Evolutionary conservation across 2,113 vertebrate species (phyloP).

Genomic region (Smithornis capensis): DNA sequence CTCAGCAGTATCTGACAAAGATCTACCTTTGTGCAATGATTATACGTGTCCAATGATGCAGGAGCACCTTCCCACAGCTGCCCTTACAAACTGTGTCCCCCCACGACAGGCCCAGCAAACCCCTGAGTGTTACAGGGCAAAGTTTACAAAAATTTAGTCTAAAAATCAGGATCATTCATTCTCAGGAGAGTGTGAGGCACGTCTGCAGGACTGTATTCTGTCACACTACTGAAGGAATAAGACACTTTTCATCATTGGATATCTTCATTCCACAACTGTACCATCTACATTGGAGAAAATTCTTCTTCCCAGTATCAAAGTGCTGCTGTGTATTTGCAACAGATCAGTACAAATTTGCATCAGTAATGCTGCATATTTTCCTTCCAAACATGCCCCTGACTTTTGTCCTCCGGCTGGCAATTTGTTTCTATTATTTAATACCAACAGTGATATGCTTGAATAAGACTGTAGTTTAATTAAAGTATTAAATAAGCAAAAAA

Average conservation of each 20-base stretch:
- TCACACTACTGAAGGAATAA: background rate
- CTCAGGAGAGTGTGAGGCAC: background rate
- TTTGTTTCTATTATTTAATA: constrained; percentile 46
- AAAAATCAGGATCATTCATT: background rate
- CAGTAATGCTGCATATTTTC: background rate
- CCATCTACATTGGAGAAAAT: background rate
- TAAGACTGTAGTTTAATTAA: constrained; percentile 62
- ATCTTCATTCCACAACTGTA: background rate
- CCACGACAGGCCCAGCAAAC: background rate
- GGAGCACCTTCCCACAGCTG: background rate
- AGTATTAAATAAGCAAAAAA: constrained; percentile 61
- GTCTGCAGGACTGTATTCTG: background rate
- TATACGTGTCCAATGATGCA: accelerated
- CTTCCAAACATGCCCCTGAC: background rate
- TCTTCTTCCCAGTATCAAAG: background rate
- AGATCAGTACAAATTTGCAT: background rate
- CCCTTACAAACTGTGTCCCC: accelerated
- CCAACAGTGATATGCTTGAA: constrained; percentile 28
- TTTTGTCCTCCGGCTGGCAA: constrained; percentile 28
- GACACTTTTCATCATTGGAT: background rate
- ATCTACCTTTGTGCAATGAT: background rate
- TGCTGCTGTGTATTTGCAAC: background rate
- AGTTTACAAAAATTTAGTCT: background rate
- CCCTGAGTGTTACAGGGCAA: background rate
- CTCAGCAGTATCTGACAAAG: background rate